Base-by-base conservation (phyloP, 2,113 vertebrate genomes). In the Lophochroa leadbeateri region DNA sequence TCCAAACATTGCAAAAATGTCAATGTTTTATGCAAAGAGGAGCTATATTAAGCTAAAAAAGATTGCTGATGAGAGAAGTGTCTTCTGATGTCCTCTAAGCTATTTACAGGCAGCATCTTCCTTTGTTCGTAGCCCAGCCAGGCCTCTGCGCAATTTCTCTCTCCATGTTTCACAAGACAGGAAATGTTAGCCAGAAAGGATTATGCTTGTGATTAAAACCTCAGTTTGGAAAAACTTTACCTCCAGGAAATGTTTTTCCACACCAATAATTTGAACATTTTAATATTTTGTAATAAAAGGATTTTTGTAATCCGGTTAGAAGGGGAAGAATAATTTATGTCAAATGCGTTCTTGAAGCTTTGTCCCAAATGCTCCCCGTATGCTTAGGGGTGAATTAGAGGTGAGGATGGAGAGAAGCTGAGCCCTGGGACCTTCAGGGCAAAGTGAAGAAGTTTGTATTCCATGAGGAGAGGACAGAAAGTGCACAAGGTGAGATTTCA, bases 11-110 rank as follows among this genome's bases (percentile, higher is more conserved):
- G 94, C 92, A 93, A 96, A 98, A 98, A 97, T 97, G 96, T 96
- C 96, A 95, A 6, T 96, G 91, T 97, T 97, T 98, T 97, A 96
- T 98, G 92, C 97, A 98, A 92, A 98, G 94, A 97, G 92, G 90
- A 97, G 90, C 94, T 96, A 96, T 93, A 96, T 96, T 86, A 96
- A 97, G 95, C 87, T 95, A 94, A 93, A 95, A 85, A 97, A 82
- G 97, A 86, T 94, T 96, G 97, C 96, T 94, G 82, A 92, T 83
- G 82, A 96, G 93, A 94, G 76, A 97, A 89, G 78, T 82, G 95
- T 94, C 91, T 96, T 96, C 96, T 97, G 90, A 96, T 96, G 95
- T 94, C 96, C 96, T 96, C 94, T 79, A 60, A 96, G 94, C 95
- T 96, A 94, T 96, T 97, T 97, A 85, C 74, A 94, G 96, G 88